phyloP scores from a whole-genome alignment of 1,140 invertebrate species.

The Platyura marginata region DNA sequence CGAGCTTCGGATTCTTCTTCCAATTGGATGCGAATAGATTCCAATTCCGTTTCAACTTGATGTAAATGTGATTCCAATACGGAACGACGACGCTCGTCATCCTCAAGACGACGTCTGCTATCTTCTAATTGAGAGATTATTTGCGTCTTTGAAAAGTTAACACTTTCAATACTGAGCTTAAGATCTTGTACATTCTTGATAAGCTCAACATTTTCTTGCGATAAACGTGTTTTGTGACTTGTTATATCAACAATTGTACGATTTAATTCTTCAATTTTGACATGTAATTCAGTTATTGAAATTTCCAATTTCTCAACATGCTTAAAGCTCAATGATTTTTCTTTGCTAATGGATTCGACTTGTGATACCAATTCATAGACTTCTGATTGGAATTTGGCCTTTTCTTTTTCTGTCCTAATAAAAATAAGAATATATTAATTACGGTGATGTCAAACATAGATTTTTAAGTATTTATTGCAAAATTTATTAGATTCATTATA shows the following conservation, averaged over 20 bases:
- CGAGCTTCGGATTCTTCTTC: conserved; percentile 92
- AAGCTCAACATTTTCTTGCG: conserved; percentile 85
- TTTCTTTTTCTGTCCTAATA: conserved; percentile 88
- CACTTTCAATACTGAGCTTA: conserved; percentile 82
- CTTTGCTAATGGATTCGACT: conserved; percentile 81
- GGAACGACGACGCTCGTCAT: conserved; percentile 83
- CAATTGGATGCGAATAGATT: conserved; percentile 78
- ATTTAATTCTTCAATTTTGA: conserved; percentile 90
- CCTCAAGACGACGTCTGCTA: conserved; percentile 78
- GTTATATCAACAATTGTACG: conserved; percentile 89
- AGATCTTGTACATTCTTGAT: conserved; percentile 86
- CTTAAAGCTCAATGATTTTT: conserved; percentile 70
- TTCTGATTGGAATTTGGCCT: conserved; percentile 88
- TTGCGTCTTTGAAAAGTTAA: conserved; percentile 74
- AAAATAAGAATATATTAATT: no score
- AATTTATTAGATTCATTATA: no score
- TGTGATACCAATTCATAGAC: conserved; percentile 88
- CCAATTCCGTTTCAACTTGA: conserved; percentile 82
- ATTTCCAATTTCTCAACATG: conserved; percentile 81
- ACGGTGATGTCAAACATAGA: no score
- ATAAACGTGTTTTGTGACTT: conserved; percentile 70
- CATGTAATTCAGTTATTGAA: conserved; percentile 69
- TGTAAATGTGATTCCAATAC: conserved; percentile 74
- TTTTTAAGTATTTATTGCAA: no score
- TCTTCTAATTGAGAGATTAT: conserved; percentile 80